phyloP scores from a whole-genome alignment of 2,113 vertebrate genomes.

The Prionailurus viverrinus region DNA sequence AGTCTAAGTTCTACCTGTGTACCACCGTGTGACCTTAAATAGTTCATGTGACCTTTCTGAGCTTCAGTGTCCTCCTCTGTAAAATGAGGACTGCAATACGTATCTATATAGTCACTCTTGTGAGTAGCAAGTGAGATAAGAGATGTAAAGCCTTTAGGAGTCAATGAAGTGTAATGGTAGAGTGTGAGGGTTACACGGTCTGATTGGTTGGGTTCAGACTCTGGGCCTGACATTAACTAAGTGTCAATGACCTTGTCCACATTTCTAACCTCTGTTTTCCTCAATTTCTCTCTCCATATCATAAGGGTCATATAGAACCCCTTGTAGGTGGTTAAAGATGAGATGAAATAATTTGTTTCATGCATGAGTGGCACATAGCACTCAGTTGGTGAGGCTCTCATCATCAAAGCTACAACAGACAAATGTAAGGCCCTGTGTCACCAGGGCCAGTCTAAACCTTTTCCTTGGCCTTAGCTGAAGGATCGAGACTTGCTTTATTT shows the following conservation, averaged over 20 bases:
- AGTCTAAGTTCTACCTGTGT: neutral
- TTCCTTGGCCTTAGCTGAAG: neutral
- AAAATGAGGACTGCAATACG: neutral
- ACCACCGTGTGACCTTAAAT: neutral
- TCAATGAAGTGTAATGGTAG: neutral
- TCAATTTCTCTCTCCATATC: neutral
- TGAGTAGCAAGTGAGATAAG: neutral
- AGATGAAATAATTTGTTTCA: neutral
- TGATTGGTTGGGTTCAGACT: neutral
- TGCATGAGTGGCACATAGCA: neutral
- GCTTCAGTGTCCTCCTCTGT: neutral
- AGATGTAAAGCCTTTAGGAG: neutral
- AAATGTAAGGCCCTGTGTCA: fast-evolving
- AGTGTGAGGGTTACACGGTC: neutral
- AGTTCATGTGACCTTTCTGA: neutral
- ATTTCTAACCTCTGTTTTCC: neutral
- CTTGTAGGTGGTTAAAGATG: neutral
- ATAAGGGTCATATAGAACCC: neutral
- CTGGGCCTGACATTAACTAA: neutral
- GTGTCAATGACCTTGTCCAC: neutral
- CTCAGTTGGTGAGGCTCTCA: neutral
- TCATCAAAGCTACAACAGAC: neutral
- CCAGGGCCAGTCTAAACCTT: neutral
- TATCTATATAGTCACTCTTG: neutral
- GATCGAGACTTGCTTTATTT: neutral